Conservation (phyloP, 2,888 invertebrate genomes). For the Cephus sareptanus region DNA sequence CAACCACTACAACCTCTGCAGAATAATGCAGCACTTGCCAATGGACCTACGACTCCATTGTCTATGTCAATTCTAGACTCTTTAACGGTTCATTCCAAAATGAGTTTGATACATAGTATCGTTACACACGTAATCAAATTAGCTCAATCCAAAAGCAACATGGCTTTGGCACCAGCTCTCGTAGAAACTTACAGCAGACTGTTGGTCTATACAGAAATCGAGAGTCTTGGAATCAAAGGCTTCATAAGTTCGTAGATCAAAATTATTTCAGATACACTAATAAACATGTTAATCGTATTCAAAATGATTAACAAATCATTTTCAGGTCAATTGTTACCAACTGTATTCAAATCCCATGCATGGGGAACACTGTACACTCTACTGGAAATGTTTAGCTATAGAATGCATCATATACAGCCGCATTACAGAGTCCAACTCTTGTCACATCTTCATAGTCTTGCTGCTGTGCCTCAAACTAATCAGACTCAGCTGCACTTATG, state of each 20-base stretch:
- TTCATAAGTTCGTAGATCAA: slow-evolving; percentile 80
- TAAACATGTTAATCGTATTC: slow-evolving; percentile 11
- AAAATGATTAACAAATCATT: slow-evolving; percentile 15
- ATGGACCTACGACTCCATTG: slow-evolving; percentile 84
- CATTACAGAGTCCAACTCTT: slow-evolving; percentile 94
- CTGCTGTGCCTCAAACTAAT: slow-evolving; percentile 93
- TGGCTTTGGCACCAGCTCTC: slow-evolving; percentile 89
- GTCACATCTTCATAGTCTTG: slow-evolving; percentile 90
- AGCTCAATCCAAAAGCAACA: slow-evolving; percentile 86
- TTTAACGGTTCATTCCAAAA: slow-evolving; percentile 94
- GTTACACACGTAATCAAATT: slow-evolving; percentile 91
- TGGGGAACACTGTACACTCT: slow-evolving; percentile 97
- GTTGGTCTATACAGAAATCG: slow-evolving; percentile 95
- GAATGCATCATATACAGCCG: slow-evolving; percentile 96
- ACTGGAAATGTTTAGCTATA: slow-evolving; percentile 95
- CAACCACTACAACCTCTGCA: slow-evolving; percentile 61
- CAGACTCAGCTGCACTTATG: slow-evolving; percentile 95
- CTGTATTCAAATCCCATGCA: slow-evolving; percentile 91
- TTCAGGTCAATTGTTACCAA: slow-evolving; percentile 86
- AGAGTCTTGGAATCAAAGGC: slow-evolving; percentile 95
- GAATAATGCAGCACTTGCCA: slow-evolving; percentile 67
- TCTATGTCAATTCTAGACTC: slow-evolving; percentile 95
- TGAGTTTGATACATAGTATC: slow-evolving; percentile 87
- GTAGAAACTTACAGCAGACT: slow-evolving; percentile 95
- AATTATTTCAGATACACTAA: background rate